Base-by-base conservation (phyloP, 2,888 invertebrate genomes). In the Acrobasis repandana region DNA sequence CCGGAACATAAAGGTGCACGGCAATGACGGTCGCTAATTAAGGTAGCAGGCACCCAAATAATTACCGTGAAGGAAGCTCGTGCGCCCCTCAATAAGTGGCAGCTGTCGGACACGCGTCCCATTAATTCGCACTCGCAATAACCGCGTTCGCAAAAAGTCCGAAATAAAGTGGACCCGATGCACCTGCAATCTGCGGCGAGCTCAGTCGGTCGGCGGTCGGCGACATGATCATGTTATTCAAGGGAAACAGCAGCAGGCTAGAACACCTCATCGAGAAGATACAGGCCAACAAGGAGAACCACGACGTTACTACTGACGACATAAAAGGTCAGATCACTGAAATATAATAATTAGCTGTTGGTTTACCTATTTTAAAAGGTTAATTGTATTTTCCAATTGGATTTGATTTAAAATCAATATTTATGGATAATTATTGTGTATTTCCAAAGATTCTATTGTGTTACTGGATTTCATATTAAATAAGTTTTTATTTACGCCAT, bases 231-330 rank as follows among this genome's bases (percentile, higher is more conserved):
- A 96, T 97, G 96, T 93, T 97, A 85, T 97, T 97, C 93, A 97
- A 96, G 83, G 97, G 97, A 67, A 97, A 96, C 86, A 97, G 97
- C 92, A 95, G 95, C 82, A 93, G 96, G 75, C 91, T 97, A 82
- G 96, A 97, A 86, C 95, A 96, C 80, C 94, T 97, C 74, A 97
- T 97, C 72, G 96, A 96, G 86, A 97, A 96, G 90, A 96, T 97
- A 73, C 97, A 97, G 83, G 96, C 96, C 6, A 96, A 95, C 76
- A 96, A 96, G 90, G 96, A 96, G 82, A 95, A 94, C 71, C 94
- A 93, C 88, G 92, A 93, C 77, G 91, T 91, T 61, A 88, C 83
- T 11, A 76, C 92, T 5, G 93, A 93, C 64, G 93, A 93, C 65
- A 80, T 93, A 69, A 93, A 93, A 88, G 93, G 93, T 93, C 67